Evolutionary conservation across 53 echinoderm and acorn worm genomes (phyloP).

Genomic region (Mesocentrotus franciscanus): DNA sequence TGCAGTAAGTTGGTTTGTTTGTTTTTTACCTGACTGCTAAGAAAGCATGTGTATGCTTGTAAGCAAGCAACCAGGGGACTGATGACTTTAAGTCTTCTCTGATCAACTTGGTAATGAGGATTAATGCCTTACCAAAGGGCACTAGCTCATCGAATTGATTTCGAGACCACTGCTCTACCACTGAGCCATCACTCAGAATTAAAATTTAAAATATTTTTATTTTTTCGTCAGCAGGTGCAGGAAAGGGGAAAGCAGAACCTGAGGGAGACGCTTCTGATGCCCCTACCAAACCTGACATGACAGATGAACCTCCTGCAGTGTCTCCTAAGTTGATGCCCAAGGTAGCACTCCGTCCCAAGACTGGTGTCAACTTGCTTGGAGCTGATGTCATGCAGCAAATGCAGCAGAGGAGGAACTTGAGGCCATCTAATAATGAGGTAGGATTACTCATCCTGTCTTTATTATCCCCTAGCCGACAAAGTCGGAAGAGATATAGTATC

Average conservation of each 20-base stretch:
- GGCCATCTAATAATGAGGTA: not conserved
- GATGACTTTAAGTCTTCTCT: too few relatives aligned
- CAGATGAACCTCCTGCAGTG: constrained; percentile 44
- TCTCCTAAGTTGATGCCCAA: constrained; percentile 25
- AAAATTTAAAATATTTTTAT: not conserved
- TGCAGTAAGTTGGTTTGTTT: too few relatives aligned
- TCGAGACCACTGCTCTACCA: too few relatives aligned
- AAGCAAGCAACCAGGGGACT: too few relatives aligned
- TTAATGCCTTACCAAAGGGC: too few relatives aligned
- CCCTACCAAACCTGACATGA: not conserved
- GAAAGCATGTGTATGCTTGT: too few relatives aligned
- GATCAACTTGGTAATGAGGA: too few relatives aligned
- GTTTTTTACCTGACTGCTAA: too few relatives aligned
- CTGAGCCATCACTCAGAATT: too few relatives aligned
- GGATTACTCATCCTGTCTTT: not conserved
- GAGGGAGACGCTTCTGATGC: not conserved
- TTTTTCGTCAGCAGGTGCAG: not conserved
- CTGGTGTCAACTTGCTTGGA: not conserved
- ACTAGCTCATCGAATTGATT: too few relatives aligned
- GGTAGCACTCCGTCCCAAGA: constrained; percentile 16
- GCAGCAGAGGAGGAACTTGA: not conserved
- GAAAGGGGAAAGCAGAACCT: not conserved
- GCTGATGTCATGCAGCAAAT: constrained; percentile 34
- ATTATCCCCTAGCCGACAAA: too few relatives aligned
- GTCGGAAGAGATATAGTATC: too few relatives aligned